Evolutionary conservation across 1,140 invertebrate genomes (phyloP), one percentile per base, ranked within the genome.

Genomic region (Drosophila trapezifrons): DNA sequence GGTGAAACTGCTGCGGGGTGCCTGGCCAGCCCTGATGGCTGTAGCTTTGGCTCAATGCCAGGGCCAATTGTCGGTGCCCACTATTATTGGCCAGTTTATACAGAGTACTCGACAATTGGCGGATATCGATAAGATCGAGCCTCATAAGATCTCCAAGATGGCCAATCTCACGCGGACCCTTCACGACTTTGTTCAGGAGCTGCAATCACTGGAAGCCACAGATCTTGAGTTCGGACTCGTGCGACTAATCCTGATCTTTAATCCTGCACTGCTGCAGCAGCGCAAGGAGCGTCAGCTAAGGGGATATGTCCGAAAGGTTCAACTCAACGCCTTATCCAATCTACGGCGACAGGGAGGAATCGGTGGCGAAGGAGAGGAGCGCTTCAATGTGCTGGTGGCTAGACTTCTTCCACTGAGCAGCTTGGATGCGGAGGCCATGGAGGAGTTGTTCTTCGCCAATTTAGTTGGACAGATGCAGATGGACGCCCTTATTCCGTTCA

Each of bases 1-100:
- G 93, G 95, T 96, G 63, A 94, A 94, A 7, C 92, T 99, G 40
- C 93, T 99, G 37, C 95, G 96, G 84, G 95, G 95, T 67, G 97
- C 96, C 81, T 99, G 98, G 98, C 95, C 97, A 87, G 97, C 99
- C 90, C 91, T 99, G 58, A 98, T 99, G 92, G 95, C 96, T 4
- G 93, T 99, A 17, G 98, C 98, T 8, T 93, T 99, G 60, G 96
- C 97, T 2, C 98, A 99, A 92, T 98, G 96, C 92, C 84, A 87
- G 27, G 94, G 96, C 27, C 94, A 95, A 47, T 93, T 98, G 86
- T 96, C 96, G 37, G 93, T 98, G 47, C 93, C 95, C 32, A 96
- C 96, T 63, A 98, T 98, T 80, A 93, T 98, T 45, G 95, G 95
- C 37, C 96, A 97, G 51, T 95, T 98, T 76, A 94, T 97, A 62